Base-by-base conservation (phyloP, 2,888 invertebrate species). In the Pristionchus mayeri region DNA sequence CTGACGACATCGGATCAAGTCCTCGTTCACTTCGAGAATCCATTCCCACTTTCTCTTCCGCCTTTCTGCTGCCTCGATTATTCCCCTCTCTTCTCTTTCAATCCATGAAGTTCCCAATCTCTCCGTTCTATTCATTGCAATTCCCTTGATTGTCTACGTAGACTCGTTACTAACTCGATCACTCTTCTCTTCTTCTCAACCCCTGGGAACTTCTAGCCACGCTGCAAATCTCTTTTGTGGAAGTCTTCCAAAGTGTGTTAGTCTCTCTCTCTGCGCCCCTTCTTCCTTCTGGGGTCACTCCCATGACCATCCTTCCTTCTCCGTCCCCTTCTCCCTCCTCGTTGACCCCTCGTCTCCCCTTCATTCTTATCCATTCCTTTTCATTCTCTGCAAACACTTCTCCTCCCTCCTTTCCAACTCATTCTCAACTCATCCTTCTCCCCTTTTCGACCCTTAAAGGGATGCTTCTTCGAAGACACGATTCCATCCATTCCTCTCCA, bases 301-400 rank as follows among this genome's bases (percentile, higher is more conserved):
- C 48, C 50, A 50, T 40, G 37, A 37, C 21, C 24, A 13, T 67
- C n/a, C n/a, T n/a, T n/a, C n/a, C n/a, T n/a, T n/a, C n/a, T n/a
- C n/a, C n/a, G n/a, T n/a, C n/a, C 37, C 9, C 67, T 37, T 67
- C 67, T 3, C 21, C 37, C 16, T 21, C 24, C 27, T 67, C 67
- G 16, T 37, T 67, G 6, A 18, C 18, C 67, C 67, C 37, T 67
- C 37, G 21, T 67, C 67, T 67, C 21, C 34, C 67, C 18, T 63
- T 67, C 67, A 37, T 67, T 67, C 67, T 67, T 34, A 67, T 37
- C 67, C 37, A 34, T 67, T 67, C 67, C 67, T 60, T 60, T 30
- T 60, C 27, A 60, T 60, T 67, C 67, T 67, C 67, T 67, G 67
- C 67, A 67, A 67, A 67, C 67, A 67, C 67, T 67, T 67, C 67